Evolutionary conservation across 2,888 invertebrate species (phyloP).

Genomic region (Pyrocoelia pectoralis): DNA sequence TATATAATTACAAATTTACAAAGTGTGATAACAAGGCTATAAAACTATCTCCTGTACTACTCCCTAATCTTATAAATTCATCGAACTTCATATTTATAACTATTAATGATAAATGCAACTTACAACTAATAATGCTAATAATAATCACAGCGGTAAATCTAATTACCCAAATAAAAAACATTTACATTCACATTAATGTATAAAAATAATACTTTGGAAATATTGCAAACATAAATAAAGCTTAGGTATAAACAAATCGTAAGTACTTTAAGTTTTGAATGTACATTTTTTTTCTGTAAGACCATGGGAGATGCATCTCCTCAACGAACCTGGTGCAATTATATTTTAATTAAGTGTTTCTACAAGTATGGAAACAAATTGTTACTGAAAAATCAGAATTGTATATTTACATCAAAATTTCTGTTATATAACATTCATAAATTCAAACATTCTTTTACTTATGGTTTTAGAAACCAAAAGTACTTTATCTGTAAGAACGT

Average conservation of each 20-base stretch:
- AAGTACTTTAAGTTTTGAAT: neutral
- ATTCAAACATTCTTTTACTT: no score
- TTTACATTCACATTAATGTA: neutral
- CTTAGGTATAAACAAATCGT: neutral
- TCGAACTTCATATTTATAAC: neutral
- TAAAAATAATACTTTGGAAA: conserved; percentile 9
- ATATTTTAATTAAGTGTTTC: no score
- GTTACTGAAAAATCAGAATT: no score
- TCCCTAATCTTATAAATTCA: conserved; percentile 2
- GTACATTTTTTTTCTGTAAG: no score
- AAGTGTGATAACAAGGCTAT: conserved; percentile 6
- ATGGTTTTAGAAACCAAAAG: no score
- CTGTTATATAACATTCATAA: no score
- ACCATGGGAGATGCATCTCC: no score
- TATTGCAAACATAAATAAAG: conserved; percentile 6
- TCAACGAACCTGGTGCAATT: no score
- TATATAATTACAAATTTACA: conserved; percentile 10
- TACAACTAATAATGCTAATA: neutral
- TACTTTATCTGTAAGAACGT: no score
- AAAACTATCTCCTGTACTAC: neutral
- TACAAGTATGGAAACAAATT: no score
- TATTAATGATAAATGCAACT: neutral
- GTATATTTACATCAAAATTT: no score
- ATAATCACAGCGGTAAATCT: conserved; percentile 7
- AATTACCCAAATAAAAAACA: neutral